phyloP scores from a whole-genome alignment of 2,113 vertebrate species.

The Mus spicilegus region DNA sequence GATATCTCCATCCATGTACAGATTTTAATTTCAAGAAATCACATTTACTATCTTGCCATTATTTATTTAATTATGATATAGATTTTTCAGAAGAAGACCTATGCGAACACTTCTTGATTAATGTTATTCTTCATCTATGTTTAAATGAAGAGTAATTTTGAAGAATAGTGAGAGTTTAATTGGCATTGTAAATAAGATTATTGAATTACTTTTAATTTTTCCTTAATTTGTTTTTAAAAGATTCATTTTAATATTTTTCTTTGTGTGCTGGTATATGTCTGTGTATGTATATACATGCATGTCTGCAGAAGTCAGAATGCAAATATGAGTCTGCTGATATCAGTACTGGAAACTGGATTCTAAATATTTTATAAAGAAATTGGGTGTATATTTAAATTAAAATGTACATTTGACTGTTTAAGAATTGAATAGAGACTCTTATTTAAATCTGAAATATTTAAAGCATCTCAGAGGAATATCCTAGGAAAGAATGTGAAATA shows the following conservation, averaged over 20 bases:
- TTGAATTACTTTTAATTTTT: neutral
- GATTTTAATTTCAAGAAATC: neutral
- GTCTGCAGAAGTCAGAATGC: neutral
- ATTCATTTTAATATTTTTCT: neutral
- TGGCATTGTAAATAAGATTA: neutral
- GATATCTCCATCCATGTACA: neutral
- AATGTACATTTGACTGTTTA: neutral
- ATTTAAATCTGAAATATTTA: neutral
- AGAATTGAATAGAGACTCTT: neutral
- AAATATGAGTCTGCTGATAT: neutral
- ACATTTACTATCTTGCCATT: neutral
- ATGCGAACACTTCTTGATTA: neutral
- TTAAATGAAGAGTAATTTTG: neutral
- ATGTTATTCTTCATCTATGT: neutral
- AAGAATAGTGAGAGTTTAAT: neutral
- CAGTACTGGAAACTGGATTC: neutral
- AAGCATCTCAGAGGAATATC: neutral
- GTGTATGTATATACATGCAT: no score
- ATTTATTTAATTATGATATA: neutral
- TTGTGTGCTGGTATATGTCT: neutral
- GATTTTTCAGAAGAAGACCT: neutral
- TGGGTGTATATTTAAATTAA: neutral
- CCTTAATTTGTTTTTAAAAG: neutral
- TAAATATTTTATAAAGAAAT: neutral
- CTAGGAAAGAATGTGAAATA: neutral